Evolutionary conservation across 2,888 invertebrate genomes (phyloP), one percentile per base, ranked within the genome.

Genomic region (Mythimna albipuncta): DNA sequence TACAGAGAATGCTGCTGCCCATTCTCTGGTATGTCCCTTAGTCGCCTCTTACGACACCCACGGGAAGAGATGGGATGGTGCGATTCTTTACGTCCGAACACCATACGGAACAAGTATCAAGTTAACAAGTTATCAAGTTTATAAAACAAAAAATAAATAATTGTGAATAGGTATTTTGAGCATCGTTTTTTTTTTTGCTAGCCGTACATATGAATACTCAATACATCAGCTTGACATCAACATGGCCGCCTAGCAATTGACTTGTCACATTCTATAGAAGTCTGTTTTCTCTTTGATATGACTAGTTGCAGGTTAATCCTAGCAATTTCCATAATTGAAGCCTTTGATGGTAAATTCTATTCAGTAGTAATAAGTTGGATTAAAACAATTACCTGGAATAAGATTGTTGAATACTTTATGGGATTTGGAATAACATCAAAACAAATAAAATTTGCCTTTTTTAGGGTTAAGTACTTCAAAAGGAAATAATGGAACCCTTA

Each of bases 271-370:
- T 72, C 32, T 38, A 62, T 61, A 7, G n/a, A 54, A 47, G 6
- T 47, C 35, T 35, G 11, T 64, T 75, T 68, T 68, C 38, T 64
- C 59, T 86, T 85, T 84, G 78, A 85, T 74, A 71, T 72, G 59
- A 72, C 10, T 69, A 58, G 62, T 75, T 59, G 47, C 32, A 50
- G 32, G 58, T 32, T 75, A 75, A 74, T 69, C 21, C 35, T 19
- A 70, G 57, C 63, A 82, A 86, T 84, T 86, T 72, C 35, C 55
- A 41, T 79, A 77, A 85, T 84, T 75, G 62, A 16, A 52, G 10
- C 21, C 72, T 82, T 82, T 85, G 82, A 82, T 82, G 55, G 54
- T 63, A 69, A 66, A 79, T 75, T 79, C 65, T 50, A 47, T 68
- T 58, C n/a, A 44, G 13, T 59, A 61, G 38, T 50, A 21, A 57